phyloP scores from a whole-genome alignment of 2,113 vertebrate species.

The Onychorhynchus coronatus region DNA sequence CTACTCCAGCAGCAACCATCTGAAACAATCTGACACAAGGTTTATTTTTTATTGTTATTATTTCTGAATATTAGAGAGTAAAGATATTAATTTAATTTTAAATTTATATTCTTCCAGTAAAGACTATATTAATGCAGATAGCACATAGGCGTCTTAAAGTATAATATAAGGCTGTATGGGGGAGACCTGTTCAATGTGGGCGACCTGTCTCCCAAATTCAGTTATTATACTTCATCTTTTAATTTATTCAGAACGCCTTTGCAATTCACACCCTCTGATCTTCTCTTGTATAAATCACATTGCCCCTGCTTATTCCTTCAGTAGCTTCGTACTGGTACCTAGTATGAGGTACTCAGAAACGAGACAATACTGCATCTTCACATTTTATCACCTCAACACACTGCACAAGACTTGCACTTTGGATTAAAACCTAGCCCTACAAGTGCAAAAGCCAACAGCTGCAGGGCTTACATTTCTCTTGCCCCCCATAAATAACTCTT shows the following conservation, averaged over 20 bases:
- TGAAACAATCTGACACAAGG: background rate
- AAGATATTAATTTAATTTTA: background rate
- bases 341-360: background rate
- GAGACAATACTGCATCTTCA: background rate
- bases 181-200: conserved; percentile 48
- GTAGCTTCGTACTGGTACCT: background rate
- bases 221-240: conserved; percentile 32
- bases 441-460: background rate
- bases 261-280: conserved; percentile 48
- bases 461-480: background rate
- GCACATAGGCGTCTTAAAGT: background rate
- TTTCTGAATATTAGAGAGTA: background rate
- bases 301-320: background rate
- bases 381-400: background rate
- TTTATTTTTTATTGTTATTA: background rate
- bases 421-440: background rate
- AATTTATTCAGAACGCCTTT: conserved; percentile 45
- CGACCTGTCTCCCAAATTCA: conserved; percentile 26
- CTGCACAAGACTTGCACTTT: background rate
- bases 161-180: conserved; percentile 1
- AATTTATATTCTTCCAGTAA: background rate
- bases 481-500: background rate
- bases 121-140: background rate
- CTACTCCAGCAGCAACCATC: background rate
- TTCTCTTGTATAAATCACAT: background rate